Conservation (phyloP, 2,113 vertebrate genomes). For the Microcebus griseorufus region DNA sequence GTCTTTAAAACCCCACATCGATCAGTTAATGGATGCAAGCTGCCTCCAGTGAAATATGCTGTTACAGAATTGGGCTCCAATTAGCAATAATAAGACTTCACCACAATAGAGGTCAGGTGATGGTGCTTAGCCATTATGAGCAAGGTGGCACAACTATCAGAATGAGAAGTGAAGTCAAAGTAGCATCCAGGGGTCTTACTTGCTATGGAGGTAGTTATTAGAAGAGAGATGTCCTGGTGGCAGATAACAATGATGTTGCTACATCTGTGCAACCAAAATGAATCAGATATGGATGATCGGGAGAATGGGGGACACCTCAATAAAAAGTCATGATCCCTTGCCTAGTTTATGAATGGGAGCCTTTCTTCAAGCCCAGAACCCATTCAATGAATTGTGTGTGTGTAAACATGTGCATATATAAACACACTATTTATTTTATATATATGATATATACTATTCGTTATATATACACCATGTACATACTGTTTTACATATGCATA, state of each 20-base stretch:
- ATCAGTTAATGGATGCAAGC: no score
- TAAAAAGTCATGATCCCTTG: neutral
- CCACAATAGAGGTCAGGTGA: neutral
- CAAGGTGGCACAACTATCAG: neutral
- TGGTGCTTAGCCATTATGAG: neutral
- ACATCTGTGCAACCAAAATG: neutral
- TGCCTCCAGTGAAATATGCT: neutral
- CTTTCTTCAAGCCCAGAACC: neutral
- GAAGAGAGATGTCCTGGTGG: neutral
- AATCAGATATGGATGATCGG: neutral
- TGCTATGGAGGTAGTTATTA: neutral
- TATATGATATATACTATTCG: neutral
- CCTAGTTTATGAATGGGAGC: neutral
- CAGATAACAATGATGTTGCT: neutral
- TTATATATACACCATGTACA: neutral
- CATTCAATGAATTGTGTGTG: neutral
- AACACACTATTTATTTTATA: neutral
- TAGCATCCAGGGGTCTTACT: neutral
- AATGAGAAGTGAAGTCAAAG: neutral
- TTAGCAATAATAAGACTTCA: neutral
- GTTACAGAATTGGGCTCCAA: neutral
- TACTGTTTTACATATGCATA: neutral
- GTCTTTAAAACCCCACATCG: no score
- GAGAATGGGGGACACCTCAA: neutral
- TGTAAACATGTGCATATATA: neutral